Evolutionary conservation across 35 echinoderm and acorn worm genomes (phyloP).

Genomic region (Amphiura filiformis): DNA sequence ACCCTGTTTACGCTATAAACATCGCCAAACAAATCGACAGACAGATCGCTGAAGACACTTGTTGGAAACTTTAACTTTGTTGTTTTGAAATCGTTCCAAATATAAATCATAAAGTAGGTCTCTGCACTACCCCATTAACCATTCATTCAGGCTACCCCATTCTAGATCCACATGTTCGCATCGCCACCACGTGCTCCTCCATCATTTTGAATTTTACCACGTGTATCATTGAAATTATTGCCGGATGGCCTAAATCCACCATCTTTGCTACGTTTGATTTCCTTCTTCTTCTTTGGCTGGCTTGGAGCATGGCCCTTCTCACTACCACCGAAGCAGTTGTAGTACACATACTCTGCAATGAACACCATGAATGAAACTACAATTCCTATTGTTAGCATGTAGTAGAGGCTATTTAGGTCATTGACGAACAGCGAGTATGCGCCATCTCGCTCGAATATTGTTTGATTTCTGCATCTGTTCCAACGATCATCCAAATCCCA

Average conservation of each 20-base stretch:
- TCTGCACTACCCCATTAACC: no score
- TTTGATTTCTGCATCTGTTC: constrained; percentile 32
- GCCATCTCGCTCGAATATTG: constrained; percentile 23
- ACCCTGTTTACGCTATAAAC: no score
- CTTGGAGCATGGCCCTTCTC: neutral
- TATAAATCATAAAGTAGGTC: no score
- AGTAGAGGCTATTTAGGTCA: constrained; percentile 55
- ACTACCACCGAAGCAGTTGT: neutral
- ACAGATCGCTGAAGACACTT: no score
- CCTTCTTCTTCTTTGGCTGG: neutral
- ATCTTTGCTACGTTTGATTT: no score
- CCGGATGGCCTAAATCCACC: no score
- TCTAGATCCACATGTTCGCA: no score
- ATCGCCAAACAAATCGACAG: no score
- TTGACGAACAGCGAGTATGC: constrained; percentile 24
- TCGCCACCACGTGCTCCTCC: constrained; percentile 6
- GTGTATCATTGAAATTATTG: neutral
- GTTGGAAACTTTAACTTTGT: no score
- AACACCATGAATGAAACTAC: constrained; percentile 27
- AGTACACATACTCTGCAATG: constrained; percentile 28
- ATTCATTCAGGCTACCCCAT: no score
- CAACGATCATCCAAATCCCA: constrained; percentile 32
- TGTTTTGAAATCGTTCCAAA: no score
- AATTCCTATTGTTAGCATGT: constrained; percentile 42
- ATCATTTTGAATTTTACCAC: neutral